Percentiles rank a stretch among this genome's conserved stretches.
These are phyloP conservation scores for Spheniscus mendiculus DNA, from an alignment of 2,113 vertebrate species.

Conservation along the genomic window DNA sequence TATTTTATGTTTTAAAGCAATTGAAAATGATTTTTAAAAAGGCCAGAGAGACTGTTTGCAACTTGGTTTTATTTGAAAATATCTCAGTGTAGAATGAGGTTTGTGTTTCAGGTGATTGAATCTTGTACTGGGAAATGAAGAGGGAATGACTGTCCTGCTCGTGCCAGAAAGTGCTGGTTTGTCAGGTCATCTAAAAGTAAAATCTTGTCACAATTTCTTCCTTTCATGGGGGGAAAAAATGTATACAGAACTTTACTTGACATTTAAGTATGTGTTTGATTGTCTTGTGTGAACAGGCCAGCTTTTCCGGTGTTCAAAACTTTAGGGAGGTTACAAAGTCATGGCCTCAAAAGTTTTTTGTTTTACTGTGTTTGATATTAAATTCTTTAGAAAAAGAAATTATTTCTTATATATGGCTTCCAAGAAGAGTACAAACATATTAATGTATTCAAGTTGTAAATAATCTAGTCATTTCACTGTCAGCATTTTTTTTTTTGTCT, in stretches of 20 bases:
- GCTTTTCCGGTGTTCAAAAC: slow-evolving; percentile 8
- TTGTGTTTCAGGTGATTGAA: slow-evolving; percentile 48
- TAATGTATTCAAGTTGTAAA: neutral
- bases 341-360: slow-evolving; percentile 31
- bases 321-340: slow-evolving; percentile 52
- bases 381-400: neutral
- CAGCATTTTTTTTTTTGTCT: neutral
- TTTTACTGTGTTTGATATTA: neutral
- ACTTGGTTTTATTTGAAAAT: slow-evolving; percentile 26
- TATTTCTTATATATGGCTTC: neutral
- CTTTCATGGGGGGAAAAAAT: neutral
- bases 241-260: neutral
- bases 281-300: slow-evolving; percentile 28
- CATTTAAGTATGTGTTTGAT: neutral
- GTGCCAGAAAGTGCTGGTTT: slow-evolving; percentile 6
- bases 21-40: neutral
- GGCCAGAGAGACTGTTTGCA: slow-evolving; percentile 23
- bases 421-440: neutral
- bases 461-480: neutral
- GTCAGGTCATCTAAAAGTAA: slow-evolving; percentile 7
- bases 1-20: slow-evolving; percentile 27
- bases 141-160: slow-evolving; percentile 3
- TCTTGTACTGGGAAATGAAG: slow-evolving; percentile 7
- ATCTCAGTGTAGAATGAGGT: neutral
- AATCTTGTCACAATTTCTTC: slow-evolving; percentile 11